Evolutionary conservation across 2,888 invertebrate species (phyloP).

Genomic region (Liodrosophila aerea): DNA sequence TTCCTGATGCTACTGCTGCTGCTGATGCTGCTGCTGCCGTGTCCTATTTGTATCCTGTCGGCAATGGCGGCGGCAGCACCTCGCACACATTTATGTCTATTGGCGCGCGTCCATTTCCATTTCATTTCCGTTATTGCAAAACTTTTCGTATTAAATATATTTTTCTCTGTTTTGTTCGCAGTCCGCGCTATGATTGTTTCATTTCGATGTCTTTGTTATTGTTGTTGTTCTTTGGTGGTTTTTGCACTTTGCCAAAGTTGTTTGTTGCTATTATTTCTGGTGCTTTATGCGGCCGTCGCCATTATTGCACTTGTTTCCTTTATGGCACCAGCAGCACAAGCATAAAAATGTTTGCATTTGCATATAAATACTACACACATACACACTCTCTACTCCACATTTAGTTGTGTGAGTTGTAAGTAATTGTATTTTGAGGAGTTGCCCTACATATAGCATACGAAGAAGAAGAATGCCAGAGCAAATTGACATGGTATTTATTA

Average conservation of each 20-base stretch:
- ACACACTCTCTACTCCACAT: neutral
- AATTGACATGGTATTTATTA: slow-evolving; percentile 68
- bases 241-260: slow-evolving; percentile 71
- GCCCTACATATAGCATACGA: no score
- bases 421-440: slow-evolving; percentile 5
- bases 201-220: slow-evolving; percentile 52
- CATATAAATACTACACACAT: slow-evolving; percentile 19
- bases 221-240: slow-evolving; percentile 37
- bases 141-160: slow-evolving; percentile 77
- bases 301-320: slow-evolving; percentile 75
- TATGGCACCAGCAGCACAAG: slow-evolving; percentile 59
- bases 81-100: slow-evolving; percentile 72
- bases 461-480: slow-evolving; percentile 10
- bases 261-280: slow-evolving; percentile 70
- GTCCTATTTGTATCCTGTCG: slow-evolving; percentile 74
- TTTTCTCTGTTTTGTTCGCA: slow-evolving; percentile 53
- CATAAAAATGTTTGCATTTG: slow-evolving; percentile 52
- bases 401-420: neutral
- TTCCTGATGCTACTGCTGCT: slow-evolving; percentile 23
- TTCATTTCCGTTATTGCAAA: slow-evolving; percentile 77
- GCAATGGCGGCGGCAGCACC: slow-evolving; percentile 45
- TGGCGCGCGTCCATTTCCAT: slow-evolving; percentile 78
- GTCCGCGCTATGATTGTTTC: slow-evolving; percentile 61
- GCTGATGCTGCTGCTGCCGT: slow-evolving; percentile 51
- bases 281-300: slow-evolving; percentile 65